Base-by-base conservation (phyloP, 2,888 invertebrate species). In the Spisula solida region DNA sequence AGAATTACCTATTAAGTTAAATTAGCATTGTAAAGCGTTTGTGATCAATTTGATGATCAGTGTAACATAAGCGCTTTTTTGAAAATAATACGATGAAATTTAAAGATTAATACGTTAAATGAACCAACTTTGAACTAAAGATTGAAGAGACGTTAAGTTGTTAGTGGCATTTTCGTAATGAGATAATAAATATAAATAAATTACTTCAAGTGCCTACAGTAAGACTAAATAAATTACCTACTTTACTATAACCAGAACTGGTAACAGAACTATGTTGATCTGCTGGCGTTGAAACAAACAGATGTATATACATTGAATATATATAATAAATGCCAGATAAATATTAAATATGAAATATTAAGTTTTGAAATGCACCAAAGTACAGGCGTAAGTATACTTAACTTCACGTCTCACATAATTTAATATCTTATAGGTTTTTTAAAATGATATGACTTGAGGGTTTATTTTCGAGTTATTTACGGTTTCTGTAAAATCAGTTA, bases 21-120 rank as follows among this genome's bases (percentile, higher is more conserved):
- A 75, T 75, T 75, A 75, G 34, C 31, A 31, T 75, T 75, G 31
- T 75, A 16, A 75, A 75, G 31, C 18, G 25, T 75, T 75, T 75
- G 41, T 75, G 75, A 75, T 75, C 31, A 75, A 75, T 16, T 34
- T 75, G 29, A 75, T 75, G 75, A 75, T 75, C 75, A 34, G 16
- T 31, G 75, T 75, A 5, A 75, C 16, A 34, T 75, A 75, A 34
- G 18, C 34, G 75, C 34, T 75, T 75, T 31, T 75, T 75, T 31
- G 8, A 66, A 41, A 41, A 75, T 34, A 75, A 75, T 75, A 34
- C 18, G 75, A 75, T 34, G 16, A 75, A 75, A 31, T 1, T 18
- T 16, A 75, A 16, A 2, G 75, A 75, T 34, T 18, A 34, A 31
- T 14, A 75, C 0, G 34, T 34, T 14, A 75, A 31, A 16, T 31